Evolutionary conservation across 1,140 invertebrate species (phyloP), one percentile per base, ranked within the genome.

Genomic region (Helicoverpa zea): DNA sequence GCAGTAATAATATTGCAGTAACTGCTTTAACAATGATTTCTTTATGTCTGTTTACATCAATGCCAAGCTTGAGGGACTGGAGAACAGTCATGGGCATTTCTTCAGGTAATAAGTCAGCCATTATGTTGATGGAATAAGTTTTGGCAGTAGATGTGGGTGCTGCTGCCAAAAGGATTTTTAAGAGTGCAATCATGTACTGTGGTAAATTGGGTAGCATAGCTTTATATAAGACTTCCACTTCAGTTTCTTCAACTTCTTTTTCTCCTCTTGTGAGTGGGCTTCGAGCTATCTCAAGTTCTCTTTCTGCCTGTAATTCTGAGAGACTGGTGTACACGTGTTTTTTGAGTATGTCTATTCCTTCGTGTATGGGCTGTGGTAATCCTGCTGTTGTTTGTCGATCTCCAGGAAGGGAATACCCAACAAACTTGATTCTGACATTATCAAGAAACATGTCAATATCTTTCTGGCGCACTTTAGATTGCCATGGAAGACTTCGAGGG

Each of bases 11-110:
- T 80, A 99, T 98, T 3, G 98, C 98, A 54, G 99, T 99, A 0
- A 99, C 98, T 12, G 99, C 98, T 96, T 99, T 99, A 0, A 99
- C 98, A 83, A 99, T 99, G 56, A 99, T 99, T 96, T 99, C 99
- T 91, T 99, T 99, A 91, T 99, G 99, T 49, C 99, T 96, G 91
- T 99, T 99, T 5, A 99, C 98, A 96, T 99, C 99, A 84, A 99
- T 98, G 30, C 98, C 98, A 13, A 99, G 95, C 95, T 99, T 99
- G 95, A 99, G 98, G 0, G 98, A 99, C 91, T 99, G 98, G n/a
- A 99, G 95, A 47, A 99, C 98, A 61, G 98, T 99, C 96, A 98
- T 98, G 70, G 98, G 98, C 98, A 99, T 99, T 96, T 99, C 98
- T 95, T 99, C 98, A 5, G 99, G 99, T 81, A 99, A 94, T 58